Evolutionary conservation across 2,888 invertebrate species (phyloP).

Genomic region (Patella caerulea): DNA sequence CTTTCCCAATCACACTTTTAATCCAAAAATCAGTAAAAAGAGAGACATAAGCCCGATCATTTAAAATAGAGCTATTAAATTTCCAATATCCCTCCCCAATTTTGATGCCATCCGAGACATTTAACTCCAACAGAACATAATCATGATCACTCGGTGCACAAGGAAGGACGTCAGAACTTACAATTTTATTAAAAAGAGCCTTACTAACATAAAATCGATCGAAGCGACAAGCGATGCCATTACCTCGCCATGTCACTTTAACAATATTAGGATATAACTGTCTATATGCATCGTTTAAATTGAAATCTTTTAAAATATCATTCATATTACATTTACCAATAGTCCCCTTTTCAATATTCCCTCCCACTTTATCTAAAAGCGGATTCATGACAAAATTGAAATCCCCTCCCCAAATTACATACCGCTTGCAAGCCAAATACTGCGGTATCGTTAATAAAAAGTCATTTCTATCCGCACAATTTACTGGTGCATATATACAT

Average conservation of each 20-base stretch:
- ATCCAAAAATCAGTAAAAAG: neutral
- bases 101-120: neutral
- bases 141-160: neutral
- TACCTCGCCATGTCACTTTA: too few species aligned
- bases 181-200: neutral
- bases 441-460: slow-evolving; percentile 7
- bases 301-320: neutral
- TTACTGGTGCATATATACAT: neutral
- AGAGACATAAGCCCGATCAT: neutral
- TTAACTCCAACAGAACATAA: neutral
- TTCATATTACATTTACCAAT: too few species aligned
- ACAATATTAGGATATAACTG: too few species aligned
- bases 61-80: neutral
- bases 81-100: slow-evolving; percentile 7
- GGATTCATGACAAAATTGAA: slow-evolving; percentile 4
- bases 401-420: neutral
- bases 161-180: neutral
- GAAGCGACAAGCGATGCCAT: too few species aligned
- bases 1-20: neutral
- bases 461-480: neutral
- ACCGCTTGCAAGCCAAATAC: slow-evolving; percentile 2
- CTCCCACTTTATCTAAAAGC: neutral
- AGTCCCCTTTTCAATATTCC: neutral
- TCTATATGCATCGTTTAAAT: neutral
- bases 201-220: too few species aligned